Conservation (phyloP, 2,113 vertebrate genomes). For the Caranx ignobilis region DNA sequence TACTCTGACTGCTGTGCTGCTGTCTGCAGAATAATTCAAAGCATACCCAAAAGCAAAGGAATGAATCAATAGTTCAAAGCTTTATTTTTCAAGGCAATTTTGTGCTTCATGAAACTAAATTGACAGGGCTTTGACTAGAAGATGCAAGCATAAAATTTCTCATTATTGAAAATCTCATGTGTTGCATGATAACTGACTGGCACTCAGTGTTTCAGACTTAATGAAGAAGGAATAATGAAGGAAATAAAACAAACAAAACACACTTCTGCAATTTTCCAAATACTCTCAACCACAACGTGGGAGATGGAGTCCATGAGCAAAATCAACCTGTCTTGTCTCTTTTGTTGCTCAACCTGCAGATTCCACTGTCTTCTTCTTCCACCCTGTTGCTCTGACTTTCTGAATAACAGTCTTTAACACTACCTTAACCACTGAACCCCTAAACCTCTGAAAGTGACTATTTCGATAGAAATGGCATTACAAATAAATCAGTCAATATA, state of each 20-base stretch:
- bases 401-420: too few relatives aligned
- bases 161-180: constrained; percentile 59
- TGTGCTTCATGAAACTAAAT: constrained; percentile 66
- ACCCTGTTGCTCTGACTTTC: background rate
- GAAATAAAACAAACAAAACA: constrained; percentile 46
- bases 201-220: constrained; percentile 37
- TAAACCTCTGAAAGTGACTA: background rate
- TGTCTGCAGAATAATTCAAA: constrained; percentile 69
- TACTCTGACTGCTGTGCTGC: constrained; percentile 42
- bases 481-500: constrained; percentile 6
- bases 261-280: constrained; percentile 13
- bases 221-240: constrained; percentile 54
- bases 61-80: constrained; percentile 76
- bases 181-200: constrained; percentile 49
- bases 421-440: background rate
- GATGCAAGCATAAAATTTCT: constrained; percentile 63
- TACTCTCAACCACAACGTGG: constrained; percentile 12
- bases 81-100: constrained; percentile 72
- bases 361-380: background rate
- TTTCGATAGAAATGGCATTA: background rate
- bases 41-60: constrained; percentile 61
- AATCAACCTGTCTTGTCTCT: constrained; percentile 24
- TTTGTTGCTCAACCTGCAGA: constrained; percentile 1
- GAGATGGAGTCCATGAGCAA: constrained; percentile 9
- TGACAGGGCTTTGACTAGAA: constrained; percentile 61